Evolutionary conservation across 2,888 invertebrate species (phyloP).

Genomic region (Acronicta psi): DNA sequence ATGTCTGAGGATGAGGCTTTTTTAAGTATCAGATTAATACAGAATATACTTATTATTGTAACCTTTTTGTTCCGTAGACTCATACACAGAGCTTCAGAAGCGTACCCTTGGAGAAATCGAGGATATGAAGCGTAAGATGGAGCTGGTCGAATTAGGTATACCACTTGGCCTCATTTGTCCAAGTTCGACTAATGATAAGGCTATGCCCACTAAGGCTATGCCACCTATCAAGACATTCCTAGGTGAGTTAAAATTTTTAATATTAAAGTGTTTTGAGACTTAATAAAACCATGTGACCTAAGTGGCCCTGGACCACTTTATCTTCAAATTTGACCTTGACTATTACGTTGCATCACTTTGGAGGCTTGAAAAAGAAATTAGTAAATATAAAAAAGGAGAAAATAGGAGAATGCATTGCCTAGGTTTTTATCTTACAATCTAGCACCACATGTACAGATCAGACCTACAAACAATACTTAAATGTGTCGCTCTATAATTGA

Average conservation of each 20-base stretch:
- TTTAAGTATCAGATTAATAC: too few relatives aligned
- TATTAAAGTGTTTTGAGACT: not conserved
- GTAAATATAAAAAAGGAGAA: too few relatives aligned
- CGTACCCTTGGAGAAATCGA: slow-evolving; percentile 81
- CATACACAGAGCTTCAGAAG: slow-evolving; percentile 72
- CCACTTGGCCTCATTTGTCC: slow-evolving; percentile 85
- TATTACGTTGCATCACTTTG: too few relatives aligned
- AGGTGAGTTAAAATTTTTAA: slow-evolving; percentile 65
- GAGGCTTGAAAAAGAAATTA: too few relatives aligned
- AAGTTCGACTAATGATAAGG: slow-evolving; percentile 73
- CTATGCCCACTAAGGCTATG: slow-evolving; percentile 87
- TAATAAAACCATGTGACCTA: too few relatives aligned
- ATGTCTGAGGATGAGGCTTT: not conserved
- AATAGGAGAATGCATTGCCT: too few relatives aligned
- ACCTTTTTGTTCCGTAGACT: slow-evolving; percentile 32
- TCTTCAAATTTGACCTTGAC: too few relatives aligned
- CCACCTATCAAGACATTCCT: slow-evolving; percentile 84
- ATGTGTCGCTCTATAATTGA: too few relatives aligned
- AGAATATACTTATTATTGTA: not conserved
- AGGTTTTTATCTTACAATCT: too few relatives aligned
- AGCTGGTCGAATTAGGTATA: slow-evolving; percentile 82
- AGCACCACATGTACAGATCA: too few relatives aligned
- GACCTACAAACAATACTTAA: too few relatives aligned
- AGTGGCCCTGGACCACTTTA: too few relatives aligned
- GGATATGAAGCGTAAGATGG: slow-evolving; percentile 86